Evolutionary conservation across 2,113 vertebrate genomes (phyloP), one percentile per base, ranked within the genome.

Genomic region (Gallinago media): DNA sequence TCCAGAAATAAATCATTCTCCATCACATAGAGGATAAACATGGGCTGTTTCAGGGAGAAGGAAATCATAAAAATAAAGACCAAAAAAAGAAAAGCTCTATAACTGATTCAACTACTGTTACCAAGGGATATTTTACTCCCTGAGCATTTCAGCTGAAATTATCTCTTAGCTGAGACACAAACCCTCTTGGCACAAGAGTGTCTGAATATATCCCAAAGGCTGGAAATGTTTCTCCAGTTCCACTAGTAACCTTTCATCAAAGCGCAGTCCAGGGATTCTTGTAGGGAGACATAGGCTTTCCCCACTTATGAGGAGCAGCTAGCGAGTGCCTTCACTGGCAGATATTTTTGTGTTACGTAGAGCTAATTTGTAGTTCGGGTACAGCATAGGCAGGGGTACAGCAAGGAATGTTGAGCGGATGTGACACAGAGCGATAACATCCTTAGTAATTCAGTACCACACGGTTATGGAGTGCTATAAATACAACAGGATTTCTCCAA

Each of bases 351-450:
- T 49, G 58, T 75, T 91, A 40, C 2, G 2, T 25, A 34, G 91
- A 79, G 50, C 85, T 90, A 38, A 85, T 92, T 63, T 94, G 86
- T 76, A 56, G 40, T 72, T 88, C 0, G 63, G 46, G 90, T 92
- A 83, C 82, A 75, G 93, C 38, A 62, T 82, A 89, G 87, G 94
- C 93, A 91, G 76, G 79, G 63, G 88, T 73, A 80, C 87, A 87
- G 81, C 65, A 67, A 87, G 65, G 86, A 92, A 55, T 38, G 34
- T 6, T 92, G 78, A 92, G 82, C 90, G 94, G 88, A 90, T 89
- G 94, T 96, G 93, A 92, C 91, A 47, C 32, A 88, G 32, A 80
- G 67, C 4, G 18, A 34, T 93, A 95, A 83, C 85, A 88, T 89
- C 71, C 74, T 82, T 76, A 54, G 82, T 73, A 82, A 94, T 79